Evolutionary conservation across 2,888 invertebrate genomes (phyloP).

Genomic region (Spilarctia lutea): DNA sequence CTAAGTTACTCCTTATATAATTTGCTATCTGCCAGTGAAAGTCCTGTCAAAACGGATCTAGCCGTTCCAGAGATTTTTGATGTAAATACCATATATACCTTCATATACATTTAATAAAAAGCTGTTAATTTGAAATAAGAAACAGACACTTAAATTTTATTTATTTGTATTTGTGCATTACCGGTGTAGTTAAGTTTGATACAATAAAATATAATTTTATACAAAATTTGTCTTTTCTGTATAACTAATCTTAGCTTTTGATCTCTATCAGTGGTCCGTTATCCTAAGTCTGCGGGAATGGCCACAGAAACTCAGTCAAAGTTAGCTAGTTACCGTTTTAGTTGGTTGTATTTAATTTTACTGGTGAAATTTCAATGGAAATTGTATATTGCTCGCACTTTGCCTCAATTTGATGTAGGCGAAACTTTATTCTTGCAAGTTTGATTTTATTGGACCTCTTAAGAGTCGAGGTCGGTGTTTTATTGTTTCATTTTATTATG

Average conservation of each 20-base stretch:
- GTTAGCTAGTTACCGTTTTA: conserved; percentile 51
- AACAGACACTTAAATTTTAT: no score
- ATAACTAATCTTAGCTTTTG: background rate
- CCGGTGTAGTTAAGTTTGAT: background rate
- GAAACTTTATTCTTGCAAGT: conserved; percentile 7
- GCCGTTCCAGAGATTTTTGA: no score
- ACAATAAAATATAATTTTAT: background rate
- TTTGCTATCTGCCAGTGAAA: no score
- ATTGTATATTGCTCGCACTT: conserved; percentile 29
- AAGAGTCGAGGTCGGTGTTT: background rate
- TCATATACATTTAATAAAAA: no score
- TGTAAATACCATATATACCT: no score
- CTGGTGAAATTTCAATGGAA: conserved; percentile 35
- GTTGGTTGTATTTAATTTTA: conserved; percentile 50
- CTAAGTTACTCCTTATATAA: no score
- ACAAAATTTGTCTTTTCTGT: background rate
- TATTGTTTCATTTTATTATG: background rate
- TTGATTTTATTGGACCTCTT: background rate
- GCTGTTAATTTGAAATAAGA: no score
- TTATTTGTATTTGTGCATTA: background rate
- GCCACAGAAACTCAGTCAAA: conserved; percentile 40
- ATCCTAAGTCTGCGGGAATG: conserved; percentile 46
- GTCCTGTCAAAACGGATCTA: no score
- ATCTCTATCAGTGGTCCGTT: conserved; percentile 27
- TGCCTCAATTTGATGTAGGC: conserved; percentile 14